Conservation (phyloP, 2,113 vertebrate genomes). For the Syrmaticus mikado region DNA sequence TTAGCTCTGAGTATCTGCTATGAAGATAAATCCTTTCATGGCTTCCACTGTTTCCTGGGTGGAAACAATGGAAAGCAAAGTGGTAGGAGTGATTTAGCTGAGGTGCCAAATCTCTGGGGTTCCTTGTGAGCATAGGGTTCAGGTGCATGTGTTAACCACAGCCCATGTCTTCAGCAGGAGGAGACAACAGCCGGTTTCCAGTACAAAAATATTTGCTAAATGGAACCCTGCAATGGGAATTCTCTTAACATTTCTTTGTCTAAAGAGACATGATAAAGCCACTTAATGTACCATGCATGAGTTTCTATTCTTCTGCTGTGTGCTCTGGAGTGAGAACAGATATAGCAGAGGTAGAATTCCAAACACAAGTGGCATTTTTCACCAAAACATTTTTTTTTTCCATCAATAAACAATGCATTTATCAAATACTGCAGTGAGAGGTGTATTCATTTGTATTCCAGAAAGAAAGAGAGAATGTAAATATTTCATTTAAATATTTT, state of each 20-base stretch:
- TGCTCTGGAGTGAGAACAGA: background rate
- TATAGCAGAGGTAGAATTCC: background rate
- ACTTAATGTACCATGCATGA: background rate
- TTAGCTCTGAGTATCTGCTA: background rate
- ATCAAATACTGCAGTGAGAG: background rate
- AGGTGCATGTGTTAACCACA: rapidly evolving
- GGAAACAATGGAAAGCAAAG: background rate
- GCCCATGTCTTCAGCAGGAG: background rate
- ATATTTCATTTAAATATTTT: background rate
- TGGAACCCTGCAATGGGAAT: background rate
- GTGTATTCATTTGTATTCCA: background rate
- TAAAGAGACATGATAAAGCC: background rate
- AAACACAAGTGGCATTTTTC: background rate
- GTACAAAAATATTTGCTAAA: rapidly evolving
- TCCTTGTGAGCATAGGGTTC: background rate
- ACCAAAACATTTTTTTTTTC: background rate
- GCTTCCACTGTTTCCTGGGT: background rate
- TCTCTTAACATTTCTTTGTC: background rate
- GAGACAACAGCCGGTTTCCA: background rate
- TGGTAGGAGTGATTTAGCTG: background rate
- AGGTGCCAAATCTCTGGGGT: rapidly evolving
- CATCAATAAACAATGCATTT: background rate
- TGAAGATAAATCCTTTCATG: background rate
- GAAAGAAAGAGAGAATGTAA: background rate
- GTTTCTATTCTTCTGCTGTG: background rate